Base-by-base conservation (phyloP, 2,888 invertebrate species). In the Lepidonotus clava region DNA sequence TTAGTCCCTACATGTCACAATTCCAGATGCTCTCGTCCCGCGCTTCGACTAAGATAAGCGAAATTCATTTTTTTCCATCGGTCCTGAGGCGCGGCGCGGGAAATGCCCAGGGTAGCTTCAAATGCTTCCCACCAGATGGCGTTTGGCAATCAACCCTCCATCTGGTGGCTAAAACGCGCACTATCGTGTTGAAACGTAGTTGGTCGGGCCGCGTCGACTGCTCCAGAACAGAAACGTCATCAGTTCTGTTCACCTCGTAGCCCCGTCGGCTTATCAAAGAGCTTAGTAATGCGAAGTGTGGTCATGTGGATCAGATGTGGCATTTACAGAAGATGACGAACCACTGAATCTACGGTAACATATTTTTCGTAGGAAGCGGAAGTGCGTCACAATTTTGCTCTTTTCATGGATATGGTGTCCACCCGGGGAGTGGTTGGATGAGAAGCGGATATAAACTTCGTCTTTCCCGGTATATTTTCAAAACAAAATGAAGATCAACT, bases 311-410 rank as follows among this genome's bases (percentile, higher is more conserved):
- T 11, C 5, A 5, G 1, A 61, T 2, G 11, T 61, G 32, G 11
- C 61, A 24, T n/a, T n/a, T 4, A 24, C 28, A 11, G 11, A 11
- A 61, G 61, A 61, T 61, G 61, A 61, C 61, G 32, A 24, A 8
- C 61, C 61, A 24, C 24, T 28, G 28, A 28, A 61, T 24, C 24
- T 24, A 24, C 61, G 11, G 4, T 28, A 61, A 24, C 61, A 61
- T 61, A 61, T 61, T 61, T 61, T 14, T 61, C 61, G 24, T 24
- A 61, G 61, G 61, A 24, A 61, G 24, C 61, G 61, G 61, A 61
- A 61, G 61, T 61, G 61, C 61, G 61, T 61, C 61, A 61, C 61
- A 61, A 61, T 61, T 61, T 61, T 32, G 2, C 61, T 61, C n/a
- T 61, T 61, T 61, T 61, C 61, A 32, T 61, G 2, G 61, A 18